Base-by-base conservation (phyloP, 2,797 vertebrate species). In the Rhincodon typus region DNA sequence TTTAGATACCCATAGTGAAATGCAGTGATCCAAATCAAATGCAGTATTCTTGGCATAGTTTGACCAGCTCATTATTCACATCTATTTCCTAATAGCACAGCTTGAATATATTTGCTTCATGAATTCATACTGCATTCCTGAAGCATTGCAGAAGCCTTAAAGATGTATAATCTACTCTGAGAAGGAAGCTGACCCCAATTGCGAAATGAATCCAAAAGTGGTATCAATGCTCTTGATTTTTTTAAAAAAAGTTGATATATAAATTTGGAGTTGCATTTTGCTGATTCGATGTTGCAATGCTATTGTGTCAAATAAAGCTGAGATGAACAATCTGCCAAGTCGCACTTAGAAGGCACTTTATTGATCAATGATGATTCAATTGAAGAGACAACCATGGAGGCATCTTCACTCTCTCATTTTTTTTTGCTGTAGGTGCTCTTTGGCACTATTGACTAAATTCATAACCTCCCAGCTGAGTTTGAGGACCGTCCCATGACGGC, bases 331-430 rank as follows among this genome's bases (percentile, higher is more conserved):
- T 57, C 86, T 88, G 12, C 53, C 30, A 34, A 88, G 86, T 21
- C 13, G 0, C 50, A 57, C 50, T 57, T 57, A 46, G 25, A 30
- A 88, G 66, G 8, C n/a, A 93, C 23, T 3, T 70, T 70, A 94
- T 94, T 94, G 91, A 94, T 94, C 91, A 7, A 7, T 15, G 30
- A 66, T 93, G 62, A 93, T 66, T 67, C 66, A 94, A 67, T 94
- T 94, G 62, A 69, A 94, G 67, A 69, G 91, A 69, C 69, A 19
- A 42, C 66, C 10, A 3, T 42, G n/a, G 34, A 88, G 66, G 90
- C 6, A 38, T 19, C 66, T 94, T 67, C 91, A 70, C 23, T 94
- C 91, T 94, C 57, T 38, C 57, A 50, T 67, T 94, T 67, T 90
- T 25, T 42, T 42, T 67, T 94, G 62, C 62, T 88, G 86, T 46